Conservation (phyloP, 2,888 invertebrate species). For the Agrochola litura region DNA sequence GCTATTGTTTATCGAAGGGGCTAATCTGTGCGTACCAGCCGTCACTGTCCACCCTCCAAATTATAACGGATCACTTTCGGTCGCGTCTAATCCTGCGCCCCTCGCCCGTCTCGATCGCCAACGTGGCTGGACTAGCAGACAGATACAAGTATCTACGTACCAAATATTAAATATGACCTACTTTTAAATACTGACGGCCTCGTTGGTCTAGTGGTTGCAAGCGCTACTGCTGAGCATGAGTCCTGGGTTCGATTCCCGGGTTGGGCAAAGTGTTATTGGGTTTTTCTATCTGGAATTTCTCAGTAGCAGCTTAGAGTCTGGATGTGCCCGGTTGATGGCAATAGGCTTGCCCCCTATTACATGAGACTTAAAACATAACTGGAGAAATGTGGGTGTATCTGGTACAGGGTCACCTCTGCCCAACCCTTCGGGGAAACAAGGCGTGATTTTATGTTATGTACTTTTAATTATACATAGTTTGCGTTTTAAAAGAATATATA, state of each 20-base stretch:
- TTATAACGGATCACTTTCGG: slow-evolving; percentile 90
- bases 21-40: slow-evolving; percentile 90
- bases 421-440: no score
- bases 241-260: no score
- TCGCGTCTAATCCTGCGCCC: slow-evolving; percentile 83
- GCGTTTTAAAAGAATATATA: neutral
- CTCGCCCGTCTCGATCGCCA: slow-evolving; percentile 71
- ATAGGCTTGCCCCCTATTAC: no score
- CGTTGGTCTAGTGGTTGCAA: no score
- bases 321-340: no score
- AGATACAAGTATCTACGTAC: slow-evolving; percentile 44
- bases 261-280: no score
- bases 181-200: slow-evolving; percentile 10
- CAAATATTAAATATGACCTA: slow-evolving; percentile 31
- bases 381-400: no score
- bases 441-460: neutral
- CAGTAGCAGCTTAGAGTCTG: no score
- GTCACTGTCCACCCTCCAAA: slow-evolving; percentile 88
- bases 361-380: no score
- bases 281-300: no score
- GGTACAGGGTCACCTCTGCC: no score
- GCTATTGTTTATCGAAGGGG: slow-evolving; percentile 90
- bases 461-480: slow-evolving; percentile 16
- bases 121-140: slow-evolving; percentile 54
- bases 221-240: no score